Evolutionary conservation across 2,888 invertebrate species (phyloP).

Genomic region (Pollenia angustigena): DNA sequence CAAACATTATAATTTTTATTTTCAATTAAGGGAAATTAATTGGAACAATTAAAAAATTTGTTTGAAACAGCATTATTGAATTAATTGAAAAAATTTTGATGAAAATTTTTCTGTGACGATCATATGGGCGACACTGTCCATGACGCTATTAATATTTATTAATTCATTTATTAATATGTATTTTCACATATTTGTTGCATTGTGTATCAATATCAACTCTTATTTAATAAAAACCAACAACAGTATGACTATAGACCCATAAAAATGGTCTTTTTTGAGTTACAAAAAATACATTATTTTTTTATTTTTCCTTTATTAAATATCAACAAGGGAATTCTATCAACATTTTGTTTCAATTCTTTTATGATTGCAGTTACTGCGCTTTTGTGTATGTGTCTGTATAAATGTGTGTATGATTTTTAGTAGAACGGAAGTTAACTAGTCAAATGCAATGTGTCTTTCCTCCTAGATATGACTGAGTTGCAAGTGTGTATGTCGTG

Average conservation of each 20-base stretch:
- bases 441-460: conserved; percentile 45
- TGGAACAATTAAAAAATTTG: too few relatives aligned
- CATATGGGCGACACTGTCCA: too few relatives aligned
- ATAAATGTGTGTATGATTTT: neutral
- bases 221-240: neutral
- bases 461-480: neutral
- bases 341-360: conserved; percentile 49
- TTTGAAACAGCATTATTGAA: too few relatives aligned
- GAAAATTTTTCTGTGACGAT: too few relatives aligned
- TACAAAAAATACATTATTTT: conserved; percentile 21
- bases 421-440: conserved; percentile 62
- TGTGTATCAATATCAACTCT: neutral
- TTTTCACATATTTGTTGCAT: too few relatives aligned
- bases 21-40: too few relatives aligned
- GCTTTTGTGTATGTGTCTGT: neutral
- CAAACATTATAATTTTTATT: too few relatives aligned
- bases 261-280: conserved; percentile 35
- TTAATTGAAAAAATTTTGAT: too few relatives aligned
- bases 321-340: conserved; percentile 60
- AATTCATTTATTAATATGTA: too few relatives aligned
- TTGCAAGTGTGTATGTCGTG: neutral
- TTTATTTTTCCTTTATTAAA: conserved; percentile 45
- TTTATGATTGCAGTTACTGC: conserved; percentile 15
- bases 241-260: neutral
- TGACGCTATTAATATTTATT: too few relatives aligned